Evolutionary conservation across 2,888 invertebrate species (phyloP), one percentile per base, ranked within the genome.

Genomic region (Drosophila atroscutellata): DNA sequence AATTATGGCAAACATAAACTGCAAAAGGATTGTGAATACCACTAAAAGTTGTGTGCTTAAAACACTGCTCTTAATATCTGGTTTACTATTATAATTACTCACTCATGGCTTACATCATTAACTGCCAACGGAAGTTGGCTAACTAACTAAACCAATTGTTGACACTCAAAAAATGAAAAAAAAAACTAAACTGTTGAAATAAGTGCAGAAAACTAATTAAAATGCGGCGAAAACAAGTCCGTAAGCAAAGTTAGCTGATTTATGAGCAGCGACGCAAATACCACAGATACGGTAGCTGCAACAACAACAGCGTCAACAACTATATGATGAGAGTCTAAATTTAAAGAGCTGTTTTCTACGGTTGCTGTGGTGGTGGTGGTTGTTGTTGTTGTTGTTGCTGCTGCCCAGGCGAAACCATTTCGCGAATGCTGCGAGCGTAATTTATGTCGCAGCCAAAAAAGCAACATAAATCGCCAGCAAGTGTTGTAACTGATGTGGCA

Each of bases 401-500:
- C 9, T 37, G 24, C 57, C 59, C 28, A 45, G 51, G 39, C 49
- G 39, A 45, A 49, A 26, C 50, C 7, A 20, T 3, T 58, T 18
- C 3, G 18, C 65, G 56, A 55, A 66, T 68, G 69, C 75, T 68
- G 69, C 75, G 68, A 62, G 57, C 60, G 84, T 81, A 89, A 85
- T 85, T 85, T 84, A 85, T 85, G 89, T 86, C 80, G 77, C 80
- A 71, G 87, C 69, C 81, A 62, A 89, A 86, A 83, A 86, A 77
- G 70, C 45, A 47, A 67, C 69, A 84, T 89, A 86, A 89, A 85
- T 85, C 84, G 67, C 75, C 77, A 56, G 65, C 64, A 74, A 84
- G 83, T 83, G 81, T 57, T 45, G 36, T 5, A 13, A 18, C 18
- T 54, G 26, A n/a, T 60, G 65, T 52, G 75, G 56, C 68, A 60